Evolutionary conservation across 2,113 vertebrate species (phyloP), one percentile per base, ranked within the genome.

Genomic region (Triplophysa dalaica): DNA sequence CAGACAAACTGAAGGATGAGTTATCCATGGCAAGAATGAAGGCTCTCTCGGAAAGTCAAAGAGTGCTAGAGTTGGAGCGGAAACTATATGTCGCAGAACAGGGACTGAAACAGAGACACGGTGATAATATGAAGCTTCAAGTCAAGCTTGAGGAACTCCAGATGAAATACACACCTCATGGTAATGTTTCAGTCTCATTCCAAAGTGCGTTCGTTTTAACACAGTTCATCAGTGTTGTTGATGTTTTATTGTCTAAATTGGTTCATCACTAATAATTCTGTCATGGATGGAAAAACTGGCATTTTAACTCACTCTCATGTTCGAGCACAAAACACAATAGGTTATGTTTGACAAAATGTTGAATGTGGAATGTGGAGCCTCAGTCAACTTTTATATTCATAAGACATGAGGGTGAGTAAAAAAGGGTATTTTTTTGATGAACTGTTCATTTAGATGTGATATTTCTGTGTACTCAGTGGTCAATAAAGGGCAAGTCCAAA

Each of bases 11-110:
- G 66, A 93, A 93, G 82, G 92, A 94, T 13, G 96, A 99, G 81
- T 88, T 98, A 1, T 98, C 96, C 29, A 88, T 96, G 75, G 95
- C 98, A 84, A 92, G 96, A 82, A 98, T 98, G 95, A 98, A 98
- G 85, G 93, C 95, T 75, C 87, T 99, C 56, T 94, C 95, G 54
- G 97, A 99, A 88, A 98, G 96, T 86, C 96, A 99, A n/a, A 92
- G 95, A 79, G 94, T 95, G 62, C 88, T 99, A 82, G 95, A 97
- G 79, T 87, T 98, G 87, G 97, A 98, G 86, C 93, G 96, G 87
- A 99, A 98, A 70, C 94, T 99, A 38, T 98, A 95, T 86, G 84
- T 89, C 1, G 92, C 89, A 21, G 96, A 98, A 78, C 94, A 94
- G 43, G 86, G 90, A 64, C 92, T 96, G 70, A 96, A 96, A 70